Percentiles rank a stretch among this genome's conserved stretches.
phyloP scores from a whole-genome alignment of 2,888 invertebrate species.

The Diarsia rubi region DNA sequence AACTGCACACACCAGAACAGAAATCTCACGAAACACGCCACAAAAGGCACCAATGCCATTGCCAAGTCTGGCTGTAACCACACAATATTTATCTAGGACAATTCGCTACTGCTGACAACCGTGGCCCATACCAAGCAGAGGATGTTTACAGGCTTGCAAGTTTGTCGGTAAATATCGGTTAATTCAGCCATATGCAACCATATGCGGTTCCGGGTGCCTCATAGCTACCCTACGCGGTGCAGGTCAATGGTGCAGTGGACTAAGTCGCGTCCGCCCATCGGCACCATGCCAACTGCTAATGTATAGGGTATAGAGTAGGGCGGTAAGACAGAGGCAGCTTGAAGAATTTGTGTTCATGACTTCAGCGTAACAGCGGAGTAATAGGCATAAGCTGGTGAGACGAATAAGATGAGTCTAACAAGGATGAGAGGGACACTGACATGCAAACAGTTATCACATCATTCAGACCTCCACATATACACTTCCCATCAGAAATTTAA shows the following conservation, averaged over 20 bases:
- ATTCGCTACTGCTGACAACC: neutral
- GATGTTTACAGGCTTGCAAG: slow-evolving; percentile 35
- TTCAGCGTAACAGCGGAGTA: too few species aligned
- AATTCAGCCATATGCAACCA: slow-evolving; percentile 57
- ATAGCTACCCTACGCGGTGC: slow-evolving; percentile 86
- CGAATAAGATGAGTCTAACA: neutral
- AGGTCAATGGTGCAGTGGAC: slow-evolving; percentile 91
- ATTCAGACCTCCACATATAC: too few species aligned
- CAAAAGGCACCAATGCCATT: slow-evolving; percentile 10
- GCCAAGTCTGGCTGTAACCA: slow-evolving; percentile 30
- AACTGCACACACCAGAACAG: neutral
- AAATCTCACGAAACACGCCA: neutral
- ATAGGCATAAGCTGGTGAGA: neutral
- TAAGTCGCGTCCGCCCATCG: slow-evolving; percentile 85
- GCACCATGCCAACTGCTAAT: slow-evolving; percentile 87
- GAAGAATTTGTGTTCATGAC: neutral
- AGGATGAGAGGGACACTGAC: too few species aligned
- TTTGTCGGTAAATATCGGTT: slow-evolving; percentile 52
- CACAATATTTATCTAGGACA: slow-evolving; percentile 43
- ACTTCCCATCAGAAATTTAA: too few species aligned
- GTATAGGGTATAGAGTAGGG: slow-evolving; percentile 72
- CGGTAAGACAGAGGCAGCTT: neutral
- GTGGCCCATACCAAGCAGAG: slow-evolving; percentile 22
- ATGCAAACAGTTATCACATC: too few species aligned
- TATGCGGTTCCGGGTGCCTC: slow-evolving; percentile 63